phyloP scores from a whole-genome alignment of 2,888 invertebrate genomes.

The Maniola hyperantus region DNA sequence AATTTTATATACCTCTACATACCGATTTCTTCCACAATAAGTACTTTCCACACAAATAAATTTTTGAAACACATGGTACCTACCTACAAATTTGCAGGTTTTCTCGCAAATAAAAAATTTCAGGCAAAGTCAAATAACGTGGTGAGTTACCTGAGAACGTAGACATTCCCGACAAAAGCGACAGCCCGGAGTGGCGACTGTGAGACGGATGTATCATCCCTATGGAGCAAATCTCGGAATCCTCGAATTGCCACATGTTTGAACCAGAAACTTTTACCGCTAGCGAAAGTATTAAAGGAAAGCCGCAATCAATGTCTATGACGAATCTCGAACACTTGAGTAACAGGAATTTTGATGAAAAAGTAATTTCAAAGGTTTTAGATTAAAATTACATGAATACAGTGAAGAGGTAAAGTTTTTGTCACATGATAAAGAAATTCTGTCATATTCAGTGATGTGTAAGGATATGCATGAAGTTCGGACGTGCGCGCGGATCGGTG shows the following conservation, averaged over 20 bases:
- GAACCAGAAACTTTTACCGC: slow-evolving; percentile 37
- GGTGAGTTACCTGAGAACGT: slow-evolving; percentile 68
- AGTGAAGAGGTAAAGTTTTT: slow-evolving; percentile 41
- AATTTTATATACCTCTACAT: too few species aligned
- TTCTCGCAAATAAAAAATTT: too few species aligned
- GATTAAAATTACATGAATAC: slow-evolving; percentile 21
- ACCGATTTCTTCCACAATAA: too few species aligned
- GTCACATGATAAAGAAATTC: slow-evolving; percentile 57
- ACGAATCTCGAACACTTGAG: slow-evolving; percentile 15
- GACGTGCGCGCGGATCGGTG: slow-evolving; percentile 63
- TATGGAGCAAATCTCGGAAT: slow-evolving; percentile 91
- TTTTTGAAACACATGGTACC: too few species aligned
- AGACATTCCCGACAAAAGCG: slow-evolving; percentile 72
- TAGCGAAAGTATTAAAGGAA: slow-evolving; percentile 30
- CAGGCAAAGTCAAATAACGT: neutral
- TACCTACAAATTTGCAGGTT: too few species aligned
- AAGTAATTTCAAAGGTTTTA: neutral
- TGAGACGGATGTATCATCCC: slow-evolving; percentile 89
- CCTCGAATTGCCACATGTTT: slow-evolving; percentile 86
- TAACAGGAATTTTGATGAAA: neutral
- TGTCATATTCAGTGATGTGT: slow-evolving; percentile 64
- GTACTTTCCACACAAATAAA: too few species aligned
- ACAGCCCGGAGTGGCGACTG: slow-evolving; percentile 87
- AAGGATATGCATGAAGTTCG: slow-evolving; percentile 53
- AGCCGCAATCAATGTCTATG: slow-evolving; percentile 22